Base-by-base conservation (phyloP, 2,888 invertebrate genomes). In the Agriopis leucophaearia region DNA sequence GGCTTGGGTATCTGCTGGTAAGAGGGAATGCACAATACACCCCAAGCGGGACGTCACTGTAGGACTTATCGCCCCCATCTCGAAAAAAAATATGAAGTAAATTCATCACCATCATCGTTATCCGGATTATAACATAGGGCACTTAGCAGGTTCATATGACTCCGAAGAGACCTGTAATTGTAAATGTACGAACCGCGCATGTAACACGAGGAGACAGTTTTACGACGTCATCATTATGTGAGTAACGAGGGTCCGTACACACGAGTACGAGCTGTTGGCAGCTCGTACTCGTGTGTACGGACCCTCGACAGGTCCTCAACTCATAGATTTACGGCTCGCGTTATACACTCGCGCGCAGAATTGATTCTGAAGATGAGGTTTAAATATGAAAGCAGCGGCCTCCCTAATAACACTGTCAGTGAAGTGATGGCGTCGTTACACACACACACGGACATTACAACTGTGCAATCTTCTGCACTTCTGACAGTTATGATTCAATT, bases 391-490 rank as follows among this genome's bases (percentile, higher is more conserved):
- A 63, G 48, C 47, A n/a, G 44, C 44, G 13, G 15, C 47, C 47
- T 65, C 67, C 45, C 69, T 74, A 69, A 36, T 69, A 56, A 64
- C 12, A 48, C 59, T 63, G 66, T 71, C 62, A 70, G 47, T 47
- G 63, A 10, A 3, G 13, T 38, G 8, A 38, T 1, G 9, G 38
- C 27, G 27, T 27, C 27, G 27, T 27, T 27, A 27, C 1, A 0
- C 42, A 2, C 42, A 10, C 4, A 42, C 42, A 42, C 42, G 12
- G 42, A 5, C 12, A 13, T 10, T 42, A 10, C 13, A 42, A 13
- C 12, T 42, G 42, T 12, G 5, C 42, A 3, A 42, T 10, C 10
- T 13, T 40, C 2, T 40, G 40, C 40, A 40, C 5, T 36, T 8
- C 7, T 38, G 12, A 42, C 10, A n/a, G 12, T 42, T 12, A 42